Percentiles rank a stretch among this genome's conserved stretches.
Evolutionary conservation across 2,113 vertebrate species (phyloP).

Genomic region (Hippocampus abdominalis): DNA sequence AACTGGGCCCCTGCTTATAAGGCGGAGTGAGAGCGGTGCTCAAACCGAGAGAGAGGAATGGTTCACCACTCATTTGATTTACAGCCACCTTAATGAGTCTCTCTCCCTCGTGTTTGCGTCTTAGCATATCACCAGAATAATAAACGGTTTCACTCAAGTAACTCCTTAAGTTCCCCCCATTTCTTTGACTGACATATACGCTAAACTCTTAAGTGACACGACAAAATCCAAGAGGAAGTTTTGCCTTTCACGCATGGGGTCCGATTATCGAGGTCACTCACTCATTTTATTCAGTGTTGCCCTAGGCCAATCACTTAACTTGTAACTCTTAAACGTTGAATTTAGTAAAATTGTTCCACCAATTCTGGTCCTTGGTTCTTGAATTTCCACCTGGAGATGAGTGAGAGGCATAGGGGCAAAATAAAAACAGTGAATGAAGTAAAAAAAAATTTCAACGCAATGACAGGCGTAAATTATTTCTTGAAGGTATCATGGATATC

Average conservation of each 20-base stretch:
- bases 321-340: not conserved
- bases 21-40: slow-evolving; percentile 59
- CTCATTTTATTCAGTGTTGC: not conserved
- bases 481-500: not conserved
- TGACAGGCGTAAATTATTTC: slow-evolving; percentile 7
- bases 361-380: not conserved
- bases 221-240: not conserved
- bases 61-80: slow-evolving; percentile 60
- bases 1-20: slow-evolving; percentile 54
- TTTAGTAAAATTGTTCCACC: too few species aligned
- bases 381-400: too few species aligned
- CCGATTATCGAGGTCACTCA: not conserved
- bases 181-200: slow-evolving; percentile 41
- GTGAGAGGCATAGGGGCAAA: too few species aligned
- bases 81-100: slow-evolving; percentile 64
- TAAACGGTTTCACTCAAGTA: slow-evolving; percentile 50
- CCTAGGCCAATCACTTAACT: not conserved
- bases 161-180: slow-evolving; percentile 52
- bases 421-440: too few species aligned
- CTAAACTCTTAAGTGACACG: slow-evolving; percentile 29
- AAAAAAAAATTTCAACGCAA: too few species aligned
- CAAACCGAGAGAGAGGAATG: slow-evolving; percentile 61
- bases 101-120: slow-evolving; percentile 33
- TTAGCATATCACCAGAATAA: slow-evolving; percentile 42
- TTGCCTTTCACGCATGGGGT: not conserved